phyloP scores from a whole-genome alignment of 2,888 invertebrate genomes.

The Beris chalybata region DNA sequence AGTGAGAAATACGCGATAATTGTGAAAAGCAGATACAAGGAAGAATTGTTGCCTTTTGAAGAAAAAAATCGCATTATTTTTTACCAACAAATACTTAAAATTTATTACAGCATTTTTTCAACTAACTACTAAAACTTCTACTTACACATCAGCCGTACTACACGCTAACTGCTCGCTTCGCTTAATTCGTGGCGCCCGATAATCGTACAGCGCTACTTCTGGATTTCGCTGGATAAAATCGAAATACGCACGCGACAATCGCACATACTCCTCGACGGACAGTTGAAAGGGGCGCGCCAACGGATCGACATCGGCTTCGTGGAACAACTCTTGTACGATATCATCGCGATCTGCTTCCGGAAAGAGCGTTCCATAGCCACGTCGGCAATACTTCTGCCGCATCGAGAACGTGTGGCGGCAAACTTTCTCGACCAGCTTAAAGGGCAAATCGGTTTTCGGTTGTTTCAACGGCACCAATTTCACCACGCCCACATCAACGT shows the following conservation, averaged over 20 bases:
- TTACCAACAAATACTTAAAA: slow-evolving; percentile 1
- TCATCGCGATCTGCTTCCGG: slow-evolving; percentile 69
- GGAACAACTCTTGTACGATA: slow-evolving; percentile 68
- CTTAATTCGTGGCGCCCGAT: slow-evolving; percentile 60
- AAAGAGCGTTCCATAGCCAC: slow-evolving; percentile 73
- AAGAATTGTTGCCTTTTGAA: no score
- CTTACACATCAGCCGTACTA: not conserved
- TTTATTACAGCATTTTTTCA: slow-evolving; percentile 17
- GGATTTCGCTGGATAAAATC: slow-evolving; percentile 70
- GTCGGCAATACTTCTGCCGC: slow-evolving; percentile 79
- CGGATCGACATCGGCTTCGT: slow-evolving; percentile 72
- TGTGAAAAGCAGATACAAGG: no score
- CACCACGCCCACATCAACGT: slow-evolving; percentile 96
- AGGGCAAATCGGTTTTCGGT: slow-evolving; percentile 77
- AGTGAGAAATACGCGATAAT: no score
- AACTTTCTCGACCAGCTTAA: slow-evolving; percentile 86
- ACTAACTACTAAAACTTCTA: not conserved
- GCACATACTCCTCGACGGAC: slow-evolving; percentile 75
- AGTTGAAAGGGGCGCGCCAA: slow-evolving; percentile 71
- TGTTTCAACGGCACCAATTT: slow-evolving; percentile 76
- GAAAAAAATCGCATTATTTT: no score
- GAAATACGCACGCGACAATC: slow-evolving; percentile 76
- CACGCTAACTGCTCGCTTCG: not conserved
- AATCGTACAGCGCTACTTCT: slow-evolving; percentile 68
- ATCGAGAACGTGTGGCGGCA: slow-evolving; percentile 82